A percentile compares a stretch with the other conserved stretches of the same genome.
Conservation (phyloP, 1,140 invertebrate species). For the Pemphigus obesinymphae region DNA sequence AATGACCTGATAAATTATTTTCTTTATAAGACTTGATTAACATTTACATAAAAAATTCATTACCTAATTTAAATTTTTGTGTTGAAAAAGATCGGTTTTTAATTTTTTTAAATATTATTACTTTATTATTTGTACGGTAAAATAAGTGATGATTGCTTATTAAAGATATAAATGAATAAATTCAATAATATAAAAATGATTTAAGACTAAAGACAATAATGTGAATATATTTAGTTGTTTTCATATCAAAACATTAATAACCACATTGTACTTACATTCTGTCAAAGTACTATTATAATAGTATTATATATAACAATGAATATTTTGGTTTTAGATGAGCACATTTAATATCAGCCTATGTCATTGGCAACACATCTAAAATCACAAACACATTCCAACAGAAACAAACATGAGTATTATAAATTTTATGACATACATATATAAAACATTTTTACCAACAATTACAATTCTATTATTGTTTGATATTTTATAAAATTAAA, state of each 20-base stretch:
- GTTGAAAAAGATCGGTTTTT: too few relatives aligned
- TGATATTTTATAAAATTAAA: background rate
- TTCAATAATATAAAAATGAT: too few relatives aligned
- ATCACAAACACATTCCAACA: background rate
- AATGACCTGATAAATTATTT: too few relatives aligned
- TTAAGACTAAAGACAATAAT: background rate
- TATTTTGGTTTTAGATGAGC: background rate
- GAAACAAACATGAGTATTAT: background rate
- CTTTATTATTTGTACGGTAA: too few relatives aligned
- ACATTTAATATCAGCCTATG: background rate
- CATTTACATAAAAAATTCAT: too few relatives aligned
- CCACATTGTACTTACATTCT: background rate
- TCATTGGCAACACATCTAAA: background rate
- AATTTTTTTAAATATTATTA: too few relatives aligned
- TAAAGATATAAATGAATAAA: too few relatives aligned
- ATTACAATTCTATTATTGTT: background rate
- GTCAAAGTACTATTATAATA: background rate
- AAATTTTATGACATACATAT: background rate
- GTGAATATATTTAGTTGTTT: background rate
- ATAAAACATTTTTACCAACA: background rate
- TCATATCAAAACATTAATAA: background rate
- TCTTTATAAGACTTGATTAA: too few relatives aligned
- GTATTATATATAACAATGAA: background rate
- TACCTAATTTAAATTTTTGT: too few relatives aligned
- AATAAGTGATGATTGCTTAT: too few relatives aligned